Percentiles rank a stretch among this genome's conserved stretches.
These are phyloP conservation scores for Drosophila suboccidentalis DNA, from an alignment of 2,888 invertebrate genomes.

Conservation along the genomic window DNA sequence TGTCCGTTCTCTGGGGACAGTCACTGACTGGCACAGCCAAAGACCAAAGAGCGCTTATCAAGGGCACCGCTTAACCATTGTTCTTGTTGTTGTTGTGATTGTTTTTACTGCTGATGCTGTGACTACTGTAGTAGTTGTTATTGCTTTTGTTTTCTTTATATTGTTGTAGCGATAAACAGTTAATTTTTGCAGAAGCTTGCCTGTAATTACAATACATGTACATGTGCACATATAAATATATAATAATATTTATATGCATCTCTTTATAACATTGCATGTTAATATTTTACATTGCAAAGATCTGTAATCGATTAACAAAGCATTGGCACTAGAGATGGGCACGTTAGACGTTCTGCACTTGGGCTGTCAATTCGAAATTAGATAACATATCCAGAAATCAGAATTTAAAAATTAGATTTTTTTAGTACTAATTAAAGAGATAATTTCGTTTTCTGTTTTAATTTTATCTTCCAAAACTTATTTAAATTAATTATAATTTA, in stretches of 20 bases:
- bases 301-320: constrained; percentile 24
- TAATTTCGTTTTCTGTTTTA: too few species aligned
- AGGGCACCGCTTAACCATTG: constrained; percentile 6
- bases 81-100: neutral
- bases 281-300: constrained; percentile 11
- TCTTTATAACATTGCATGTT: neutral
- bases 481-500: too few species aligned
- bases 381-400: neutral
- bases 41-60: constrained; percentile 46
- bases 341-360: constrained; percentile 4
- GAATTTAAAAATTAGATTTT: neutral
- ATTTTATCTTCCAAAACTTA: too few species aligned
- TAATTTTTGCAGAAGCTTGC: constrained; percentile 20
- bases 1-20: constrained; percentile 21
- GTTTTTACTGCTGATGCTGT: constrained; percentile 9
- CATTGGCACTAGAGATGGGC: constrained; percentile 16
- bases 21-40: constrained; percentile 42
- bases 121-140: constrained; percentile 13
- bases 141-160: constrained; percentile 4
- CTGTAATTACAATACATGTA: neutral
- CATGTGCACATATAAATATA: neutral
- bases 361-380: neutral
- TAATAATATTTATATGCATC: neutral
- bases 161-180: constrained; percentile 38
- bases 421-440: neutral